These are phyloP conservation scores for Anableps anableps DNA, from an alignment of 2,797 vertebrate species.

Conservation along the genomic window DNA sequence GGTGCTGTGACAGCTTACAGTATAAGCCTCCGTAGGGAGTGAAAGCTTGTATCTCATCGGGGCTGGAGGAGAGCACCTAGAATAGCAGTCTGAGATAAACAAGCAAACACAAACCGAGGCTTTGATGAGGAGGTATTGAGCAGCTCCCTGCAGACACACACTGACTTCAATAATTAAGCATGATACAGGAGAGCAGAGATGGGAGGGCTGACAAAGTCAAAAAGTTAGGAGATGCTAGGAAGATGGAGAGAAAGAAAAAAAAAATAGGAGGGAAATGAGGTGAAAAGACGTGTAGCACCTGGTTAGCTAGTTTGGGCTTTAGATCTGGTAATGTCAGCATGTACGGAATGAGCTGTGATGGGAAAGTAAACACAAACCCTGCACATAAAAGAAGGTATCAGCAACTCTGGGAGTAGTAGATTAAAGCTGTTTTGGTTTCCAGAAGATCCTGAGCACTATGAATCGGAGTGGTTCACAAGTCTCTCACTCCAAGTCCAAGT, in stretches of 20 bases:
- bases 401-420: not conserved
- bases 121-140: constrained; percentile 80
- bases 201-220: constrained; percentile 64
- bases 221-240: constrained; percentile 58
- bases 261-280: constrained; percentile 7
- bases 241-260: not conserved
- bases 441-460: not conserved
- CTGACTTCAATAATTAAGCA: constrained; percentile 73
- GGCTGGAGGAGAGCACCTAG: constrained; percentile 72
- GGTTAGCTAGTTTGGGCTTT: constrained; percentile 25
- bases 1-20: constrained; percentile 73
- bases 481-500: not conserved
- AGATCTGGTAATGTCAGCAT: not conserved
- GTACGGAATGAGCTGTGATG: constrained; percentile 1
- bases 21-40: constrained; percentile 66
- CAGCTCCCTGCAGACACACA: constrained; percentile 72
- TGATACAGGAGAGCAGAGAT: constrained; percentile 54
- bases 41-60: constrained; percentile 66
- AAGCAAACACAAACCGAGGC: constrained; percentile 78
- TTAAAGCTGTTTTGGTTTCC: not conserved
- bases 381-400: constrained; percentile 3
- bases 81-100: constrained; percentile 81
- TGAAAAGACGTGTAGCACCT: not conserved
- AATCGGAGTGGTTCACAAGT: not conserved
- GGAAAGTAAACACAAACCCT: not conserved